phyloP scores from a whole-genome alignment of 23 tunicate genomes.

The Halocynthia aurantium region DNA sequence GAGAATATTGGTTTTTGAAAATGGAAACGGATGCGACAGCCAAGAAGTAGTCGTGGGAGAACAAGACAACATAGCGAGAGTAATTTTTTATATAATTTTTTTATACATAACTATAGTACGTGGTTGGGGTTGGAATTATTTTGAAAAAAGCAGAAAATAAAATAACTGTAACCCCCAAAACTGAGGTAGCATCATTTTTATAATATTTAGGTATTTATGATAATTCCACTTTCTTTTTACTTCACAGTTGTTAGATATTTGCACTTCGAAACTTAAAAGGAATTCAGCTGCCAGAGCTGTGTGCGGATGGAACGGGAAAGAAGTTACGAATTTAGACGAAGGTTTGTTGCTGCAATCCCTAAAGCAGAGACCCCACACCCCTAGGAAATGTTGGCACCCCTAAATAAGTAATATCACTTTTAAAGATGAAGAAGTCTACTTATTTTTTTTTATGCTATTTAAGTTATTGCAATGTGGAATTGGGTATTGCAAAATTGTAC shows the following conservation, averaged over 20 bases:
- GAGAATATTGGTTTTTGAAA: constrained; percentile 41
- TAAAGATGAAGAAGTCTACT: not conserved
- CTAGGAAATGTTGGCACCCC: too few relatives aligned
- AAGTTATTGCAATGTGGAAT: too few relatives aligned
- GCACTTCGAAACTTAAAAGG: constrained; percentile 10
- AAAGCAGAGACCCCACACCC: too few relatives aligned
- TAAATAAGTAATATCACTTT: too few relatives aligned
- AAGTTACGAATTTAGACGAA: constrained; percentile 8
- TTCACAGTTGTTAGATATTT: constrained; percentile 1
- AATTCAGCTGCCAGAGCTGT: constrained; percentile 3
- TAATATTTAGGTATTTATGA: not conserved
- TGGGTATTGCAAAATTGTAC: too few relatives aligned
- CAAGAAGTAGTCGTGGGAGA: constrained; percentile 47
- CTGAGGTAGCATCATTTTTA: not conserved
- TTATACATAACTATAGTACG: not conserved
- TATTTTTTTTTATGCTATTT: too few relatives aligned
- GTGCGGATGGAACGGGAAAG: constrained; percentile 18
- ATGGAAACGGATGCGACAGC: constrained; percentile 56
- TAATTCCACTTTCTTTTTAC: not conserved
- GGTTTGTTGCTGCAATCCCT: not conserved
- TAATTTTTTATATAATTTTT: not conserved
- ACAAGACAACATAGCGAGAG: not conserved
- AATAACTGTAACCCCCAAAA: not conserved
- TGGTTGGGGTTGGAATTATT: too few relatives aligned
- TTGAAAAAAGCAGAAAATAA: not conserved